phyloP scores from a whole-genome alignment of 2,888 invertebrate species.

The Cantharis nigra region DNA sequence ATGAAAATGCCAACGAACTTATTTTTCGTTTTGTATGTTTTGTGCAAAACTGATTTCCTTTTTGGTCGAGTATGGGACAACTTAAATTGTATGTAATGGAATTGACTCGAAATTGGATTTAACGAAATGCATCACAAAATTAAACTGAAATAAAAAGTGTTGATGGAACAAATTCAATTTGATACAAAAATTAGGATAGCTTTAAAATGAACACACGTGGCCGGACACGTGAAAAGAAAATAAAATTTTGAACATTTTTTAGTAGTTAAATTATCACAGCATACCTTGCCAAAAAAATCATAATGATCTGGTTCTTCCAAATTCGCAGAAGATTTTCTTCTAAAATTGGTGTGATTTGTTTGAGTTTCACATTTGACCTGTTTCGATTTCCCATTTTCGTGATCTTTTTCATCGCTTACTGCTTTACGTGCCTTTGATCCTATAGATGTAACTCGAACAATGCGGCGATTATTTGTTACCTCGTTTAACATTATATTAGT shows the following conservation, averaged over 20 bases:
- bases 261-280: constrained; percentile 8
- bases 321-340: constrained; percentile 33
- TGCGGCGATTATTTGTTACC: constrained; percentile 43
- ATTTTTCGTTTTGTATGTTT: neutral
- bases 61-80: neutral
- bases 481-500: constrained; percentile 41
- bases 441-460: constrained; percentile 47
- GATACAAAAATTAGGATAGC: neutral
- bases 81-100: neutral
- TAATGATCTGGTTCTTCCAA: constrained; percentile 43
- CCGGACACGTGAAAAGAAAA: neutral
- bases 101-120: neutral
- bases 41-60: neutral
- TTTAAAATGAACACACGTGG: neutral
- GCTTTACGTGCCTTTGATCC: constrained; percentile 11
- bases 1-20: neutral
- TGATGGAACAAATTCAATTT: neutral
- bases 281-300: constrained; percentile 52
- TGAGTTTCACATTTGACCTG: constrained; percentile 20
- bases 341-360: neutral
- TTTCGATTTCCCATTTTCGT: neutral
- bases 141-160: neutral
- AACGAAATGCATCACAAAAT: neutral
- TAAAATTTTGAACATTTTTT: neutral
- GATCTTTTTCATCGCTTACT: constrained; percentile 12